Conservation (phyloP, 2,113 vertebrate species). For the Meles meles region DNA sequence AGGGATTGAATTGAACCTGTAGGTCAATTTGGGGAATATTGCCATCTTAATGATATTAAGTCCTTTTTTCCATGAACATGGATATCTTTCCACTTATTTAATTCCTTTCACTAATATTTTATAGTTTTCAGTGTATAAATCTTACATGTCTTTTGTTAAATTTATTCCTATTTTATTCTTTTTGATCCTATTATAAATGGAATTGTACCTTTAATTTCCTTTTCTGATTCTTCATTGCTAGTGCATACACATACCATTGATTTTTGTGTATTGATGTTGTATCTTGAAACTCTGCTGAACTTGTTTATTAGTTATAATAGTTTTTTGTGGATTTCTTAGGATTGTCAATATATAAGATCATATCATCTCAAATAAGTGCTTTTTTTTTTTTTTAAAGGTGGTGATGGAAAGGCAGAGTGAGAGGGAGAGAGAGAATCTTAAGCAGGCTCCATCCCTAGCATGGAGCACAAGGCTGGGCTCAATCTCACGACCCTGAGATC, state of each 20-base stretch:
- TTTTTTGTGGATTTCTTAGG: neutral
- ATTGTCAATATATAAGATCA: neutral
- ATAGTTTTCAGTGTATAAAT: neutral
- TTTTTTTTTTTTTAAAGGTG: neutral
- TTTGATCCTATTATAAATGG: neutral
- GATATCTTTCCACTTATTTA: neutral
- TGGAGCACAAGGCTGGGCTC: neutral
- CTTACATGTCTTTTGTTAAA: neutral
- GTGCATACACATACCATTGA: neutral
- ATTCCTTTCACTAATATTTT: neutral
- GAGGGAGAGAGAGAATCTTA: neutral
- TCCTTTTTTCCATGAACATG: neutral
- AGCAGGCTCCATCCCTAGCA: neutral
- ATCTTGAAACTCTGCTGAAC: neutral
- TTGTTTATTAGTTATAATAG: neutral
- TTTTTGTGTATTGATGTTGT: neutral
- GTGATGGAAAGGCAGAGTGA: neutral
- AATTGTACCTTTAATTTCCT: neutral
- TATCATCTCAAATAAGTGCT: neutral
- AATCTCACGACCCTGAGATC: neutral
- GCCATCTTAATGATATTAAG: neutral
- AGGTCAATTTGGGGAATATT: neutral
- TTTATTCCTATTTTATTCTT: neutral
- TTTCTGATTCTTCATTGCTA: neutral
- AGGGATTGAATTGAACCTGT: neutral